Percentiles rank a stretch among this genome's conserved stretches.
Evolutionary conservation across 2,797 vertebrate species (phyloP).

Genomic region (Falco biarmicus): DNA sequence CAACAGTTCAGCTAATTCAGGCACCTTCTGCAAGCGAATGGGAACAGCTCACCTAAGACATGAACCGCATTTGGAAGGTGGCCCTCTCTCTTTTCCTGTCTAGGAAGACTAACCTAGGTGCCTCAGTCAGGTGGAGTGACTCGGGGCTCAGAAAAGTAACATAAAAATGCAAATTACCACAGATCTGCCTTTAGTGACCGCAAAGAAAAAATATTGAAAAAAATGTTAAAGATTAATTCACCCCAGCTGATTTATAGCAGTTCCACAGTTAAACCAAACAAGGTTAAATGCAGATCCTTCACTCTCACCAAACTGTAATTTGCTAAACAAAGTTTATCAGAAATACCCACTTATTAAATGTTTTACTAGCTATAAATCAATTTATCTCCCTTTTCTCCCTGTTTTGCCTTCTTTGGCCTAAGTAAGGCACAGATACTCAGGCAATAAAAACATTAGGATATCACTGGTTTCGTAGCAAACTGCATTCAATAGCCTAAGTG

Average conservation of each 20-base stretch:
- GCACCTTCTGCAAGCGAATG: background rate
- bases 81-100: background rate
- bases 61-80: background rate
- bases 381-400: background rate
- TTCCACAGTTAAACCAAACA: constrained; percentile 13
- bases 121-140: background rate
- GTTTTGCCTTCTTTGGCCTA: background rate
- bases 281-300: background rate
- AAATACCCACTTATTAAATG: background rate
- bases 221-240: background rate
- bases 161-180: background rate
- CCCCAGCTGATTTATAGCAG: background rate
- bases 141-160: background rate
- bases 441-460: background rate
- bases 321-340: background rate
- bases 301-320: background rate
- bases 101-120: background rate
- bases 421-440: background rate
- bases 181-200: background rate
- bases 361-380: background rate
- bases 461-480: background rate
- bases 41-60: background rate
- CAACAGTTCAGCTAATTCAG: background rate
- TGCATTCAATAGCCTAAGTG: background rate
- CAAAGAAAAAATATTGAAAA: background rate